A percentile compares a stretch with the other conserved stretches of the same genome.
These are phyloP conservation scores for Entelurus aequoreus DNA, from an alignment of 2,113 vertebrate genomes.

Conservation along the genomic window DNA sequence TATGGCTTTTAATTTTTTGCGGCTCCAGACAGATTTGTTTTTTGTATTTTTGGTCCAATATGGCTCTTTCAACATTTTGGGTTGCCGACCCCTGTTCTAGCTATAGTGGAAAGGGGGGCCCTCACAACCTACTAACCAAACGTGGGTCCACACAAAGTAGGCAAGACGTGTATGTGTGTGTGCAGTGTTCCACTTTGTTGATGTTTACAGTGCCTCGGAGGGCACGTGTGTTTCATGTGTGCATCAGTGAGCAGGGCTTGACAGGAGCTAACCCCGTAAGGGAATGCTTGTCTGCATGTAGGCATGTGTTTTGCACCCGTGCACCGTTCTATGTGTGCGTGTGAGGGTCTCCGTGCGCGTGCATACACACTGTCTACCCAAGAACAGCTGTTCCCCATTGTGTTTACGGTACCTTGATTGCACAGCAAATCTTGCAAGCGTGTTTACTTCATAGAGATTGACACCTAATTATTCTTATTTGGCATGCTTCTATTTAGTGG, in stretches of 20 bases:
- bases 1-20: no score
- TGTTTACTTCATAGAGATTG: background rate
- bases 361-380: conserved; percentile 2
- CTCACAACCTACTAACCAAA: no score
- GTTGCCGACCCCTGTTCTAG: no score
- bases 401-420: conserved; percentile 15
- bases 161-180: no score
- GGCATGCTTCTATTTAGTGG: no score
- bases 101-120: no score
- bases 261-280: conserved; percentile 22
- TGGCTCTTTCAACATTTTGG: no score
- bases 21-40: no score
- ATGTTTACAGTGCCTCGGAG: conserved; percentile 16
- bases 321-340: background rate
- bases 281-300: conserved; percentile 16
- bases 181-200: conserved; percentile 11
- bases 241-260: conserved; percentile 31
- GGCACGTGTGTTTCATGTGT: conserved; percentile 18
- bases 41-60: no score
- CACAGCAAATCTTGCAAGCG: conserved; percentile 9
- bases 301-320: conserved; percentile 28
- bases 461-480: no score
- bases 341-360: background rate
- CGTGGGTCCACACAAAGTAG: no score
- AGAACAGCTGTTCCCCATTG: background rate